Percentiles rank a stretch among this genome's conserved stretches.
Conservation (phyloP, 2,888 invertebrate genomes). For the Stenoptilia bipunctidactyla region DNA sequence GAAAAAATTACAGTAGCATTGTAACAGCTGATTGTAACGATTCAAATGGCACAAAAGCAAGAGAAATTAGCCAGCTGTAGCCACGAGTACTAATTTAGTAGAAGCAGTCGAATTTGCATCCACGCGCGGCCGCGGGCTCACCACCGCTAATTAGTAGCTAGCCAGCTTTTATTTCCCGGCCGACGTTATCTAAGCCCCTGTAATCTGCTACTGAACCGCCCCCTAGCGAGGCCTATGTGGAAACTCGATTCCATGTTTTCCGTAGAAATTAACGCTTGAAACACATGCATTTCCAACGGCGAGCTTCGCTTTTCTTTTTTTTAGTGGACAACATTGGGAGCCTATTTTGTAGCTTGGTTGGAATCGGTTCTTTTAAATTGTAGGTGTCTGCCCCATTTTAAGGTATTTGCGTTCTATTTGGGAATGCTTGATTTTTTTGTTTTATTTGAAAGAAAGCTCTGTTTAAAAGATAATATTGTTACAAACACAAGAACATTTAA, state of each 20-base stretch:
- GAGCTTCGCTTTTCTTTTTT: no score
- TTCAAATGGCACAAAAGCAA: constrained; percentile 18
- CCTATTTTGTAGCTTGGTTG: no score
- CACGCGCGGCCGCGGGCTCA: constrained; percentile 20
- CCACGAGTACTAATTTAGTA: constrained; percentile 10
- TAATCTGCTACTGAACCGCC: constrained; percentile 52
- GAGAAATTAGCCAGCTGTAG: constrained; percentile 16
- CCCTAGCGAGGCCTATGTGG: constrained; percentile 19
- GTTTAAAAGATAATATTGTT: no score
- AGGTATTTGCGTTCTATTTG: no score
- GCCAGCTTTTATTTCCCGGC: constrained; percentile 60
- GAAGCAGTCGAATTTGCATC: constrained; percentile 35
- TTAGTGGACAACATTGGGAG: no score
- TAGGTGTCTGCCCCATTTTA: no score
- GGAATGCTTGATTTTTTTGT: no score
- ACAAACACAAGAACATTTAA: no score
- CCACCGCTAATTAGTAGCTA: constrained; percentile 55
- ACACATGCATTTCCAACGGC: neutral
- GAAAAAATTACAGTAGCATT: constrained; percentile 8
- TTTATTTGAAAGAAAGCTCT: no score
- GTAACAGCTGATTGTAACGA: constrained; percentile 17
- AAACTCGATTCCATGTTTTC: neutral
- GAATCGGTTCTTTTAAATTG: no score
- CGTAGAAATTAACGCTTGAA: neutral
- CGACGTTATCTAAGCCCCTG: constrained; percentile 50